Percentiles rank a stretch among this genome's conserved stretches.
Evolutionary conservation across 1,140 invertebrate genomes (phyloP).

Genomic region (Drosophila pectinifera): DNA sequence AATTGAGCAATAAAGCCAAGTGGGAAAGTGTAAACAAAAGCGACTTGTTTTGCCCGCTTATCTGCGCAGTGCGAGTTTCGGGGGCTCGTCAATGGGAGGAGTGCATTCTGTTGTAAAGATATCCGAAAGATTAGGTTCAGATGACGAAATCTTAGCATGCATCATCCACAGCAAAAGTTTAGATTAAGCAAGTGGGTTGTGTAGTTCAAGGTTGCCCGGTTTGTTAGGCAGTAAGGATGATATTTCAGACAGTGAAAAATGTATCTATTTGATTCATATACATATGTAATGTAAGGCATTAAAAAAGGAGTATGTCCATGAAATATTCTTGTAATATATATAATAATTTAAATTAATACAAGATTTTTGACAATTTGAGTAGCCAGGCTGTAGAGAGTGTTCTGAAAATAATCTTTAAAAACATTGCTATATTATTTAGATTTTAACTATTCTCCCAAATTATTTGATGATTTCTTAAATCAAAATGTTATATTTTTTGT

Average conservation of each 20-base stretch:
- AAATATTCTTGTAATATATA: too few species aligned
- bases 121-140: slow-evolving; percentile 15
- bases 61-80: slow-evolving; percentile 27
- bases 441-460: too few species aligned
- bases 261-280: background rate
- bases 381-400: too few species aligned
- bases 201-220: background rate
- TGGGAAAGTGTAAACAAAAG: slow-evolving; percentile 45
- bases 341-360: too few species aligned
- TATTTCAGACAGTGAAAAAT: too few species aligned
- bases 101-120: slow-evolving; percentile 10
- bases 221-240: background rate
- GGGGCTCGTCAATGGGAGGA: slow-evolving; percentile 31
- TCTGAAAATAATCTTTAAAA: background rate
- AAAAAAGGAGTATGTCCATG: background rate
- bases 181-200: background rate
- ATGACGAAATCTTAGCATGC: slow-evolving; percentile 11
- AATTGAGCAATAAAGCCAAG: slow-evolving; percentile 29
- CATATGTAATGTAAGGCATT: background rate
- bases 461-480: too few species aligned
- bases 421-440: background rate
- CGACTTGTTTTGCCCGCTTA: slow-evolving; percentile 32
- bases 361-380: too few species aligned
- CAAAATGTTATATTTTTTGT: too few species aligned
- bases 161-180: background rate